Conservation (phyloP, 1,140 invertebrate species). For the Cherax destructor region DNA sequence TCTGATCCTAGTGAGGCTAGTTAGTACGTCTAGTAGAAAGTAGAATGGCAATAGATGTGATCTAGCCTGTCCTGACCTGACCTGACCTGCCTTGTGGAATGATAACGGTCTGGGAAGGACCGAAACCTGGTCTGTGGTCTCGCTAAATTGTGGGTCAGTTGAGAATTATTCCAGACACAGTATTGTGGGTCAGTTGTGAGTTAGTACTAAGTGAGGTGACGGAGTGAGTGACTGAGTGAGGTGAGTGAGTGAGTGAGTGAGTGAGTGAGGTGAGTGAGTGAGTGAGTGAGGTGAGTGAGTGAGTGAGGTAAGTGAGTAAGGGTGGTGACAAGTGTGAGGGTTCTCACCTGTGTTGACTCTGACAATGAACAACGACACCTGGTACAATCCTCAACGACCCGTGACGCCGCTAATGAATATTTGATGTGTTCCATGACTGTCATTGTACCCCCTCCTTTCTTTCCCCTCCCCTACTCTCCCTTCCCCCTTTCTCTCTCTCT, state of each 20-base stretch:
- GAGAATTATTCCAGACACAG: too few species aligned
- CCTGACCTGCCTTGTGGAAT: too few species aligned
- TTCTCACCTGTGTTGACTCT: constrained; percentile 54
- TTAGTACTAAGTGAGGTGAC: too few species aligned
- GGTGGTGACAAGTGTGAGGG: constrained; percentile 13
- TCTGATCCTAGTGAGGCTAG: too few species aligned
- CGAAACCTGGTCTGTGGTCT: too few species aligned
- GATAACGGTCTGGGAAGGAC: too few species aligned
- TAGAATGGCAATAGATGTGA: too few species aligned
- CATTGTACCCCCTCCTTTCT: background rate
- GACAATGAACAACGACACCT: constrained; percentile 47
- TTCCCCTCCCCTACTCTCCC: background rate
- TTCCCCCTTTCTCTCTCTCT: background rate
- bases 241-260: background rate
- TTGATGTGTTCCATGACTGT: constrained; percentile 38
- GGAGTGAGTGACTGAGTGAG: background rate
- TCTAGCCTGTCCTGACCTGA: too few species aligned
- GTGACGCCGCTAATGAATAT: constrained; percentile 52
- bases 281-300: background rate
- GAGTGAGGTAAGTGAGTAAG: background rate
- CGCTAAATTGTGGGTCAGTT: too few species aligned
- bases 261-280: background rate
- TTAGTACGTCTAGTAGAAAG: too few species aligned
- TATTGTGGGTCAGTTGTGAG: too few species aligned
- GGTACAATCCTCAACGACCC: constrained; percentile 25